These are phyloP conservation scores for Dreissena polymorpha DNA, from an alignment of 1,140 invertebrate genomes.

Conservation along the genomic window DNA sequence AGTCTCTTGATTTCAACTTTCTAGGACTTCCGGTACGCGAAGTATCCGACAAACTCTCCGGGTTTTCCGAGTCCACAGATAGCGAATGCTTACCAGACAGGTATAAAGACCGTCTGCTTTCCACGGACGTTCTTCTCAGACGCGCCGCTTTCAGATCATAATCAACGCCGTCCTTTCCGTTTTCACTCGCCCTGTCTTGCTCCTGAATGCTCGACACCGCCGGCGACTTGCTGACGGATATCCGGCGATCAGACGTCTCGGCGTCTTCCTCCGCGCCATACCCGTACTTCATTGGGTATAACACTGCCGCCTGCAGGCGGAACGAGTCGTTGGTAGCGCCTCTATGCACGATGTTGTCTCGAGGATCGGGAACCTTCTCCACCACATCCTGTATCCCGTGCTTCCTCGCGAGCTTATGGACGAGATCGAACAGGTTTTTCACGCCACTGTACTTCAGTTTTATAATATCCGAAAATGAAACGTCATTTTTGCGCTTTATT, in stretches of 20 bases:
- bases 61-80: constrained; percentile 15
- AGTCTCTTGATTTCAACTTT: constrained; percentile 23
- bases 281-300: constrained; percentile 54
- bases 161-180: neutral
- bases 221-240: constrained; percentile 22
- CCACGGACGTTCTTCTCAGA: neutral
- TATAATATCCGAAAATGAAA: constrained; percentile 53
- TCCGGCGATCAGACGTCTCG: neutral
- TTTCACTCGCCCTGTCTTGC: neutral
- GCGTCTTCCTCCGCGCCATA: constrained; percentile 16
- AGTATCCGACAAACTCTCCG: neutral
- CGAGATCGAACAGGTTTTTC: constrained; percentile 49
- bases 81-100: constrained; percentile 18
- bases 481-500: constrained; percentile 39
- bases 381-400: constrained; percentile 46
- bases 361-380: constrained; percentile 45
- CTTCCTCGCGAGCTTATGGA: constrained; percentile 47
- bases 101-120: neutral
- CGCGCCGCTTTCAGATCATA: neutral
- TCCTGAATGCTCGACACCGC: neutral
- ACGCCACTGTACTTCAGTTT: constrained; percentile 47
- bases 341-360: constrained; percentile 48
- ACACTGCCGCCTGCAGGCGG: constrained; percentile 27
- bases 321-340: constrained; percentile 49
- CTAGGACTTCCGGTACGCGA: constrained; percentile 16